Conservation (phyloP, 2,888 invertebrate genomes). For the Xylota sylvarum region DNA sequence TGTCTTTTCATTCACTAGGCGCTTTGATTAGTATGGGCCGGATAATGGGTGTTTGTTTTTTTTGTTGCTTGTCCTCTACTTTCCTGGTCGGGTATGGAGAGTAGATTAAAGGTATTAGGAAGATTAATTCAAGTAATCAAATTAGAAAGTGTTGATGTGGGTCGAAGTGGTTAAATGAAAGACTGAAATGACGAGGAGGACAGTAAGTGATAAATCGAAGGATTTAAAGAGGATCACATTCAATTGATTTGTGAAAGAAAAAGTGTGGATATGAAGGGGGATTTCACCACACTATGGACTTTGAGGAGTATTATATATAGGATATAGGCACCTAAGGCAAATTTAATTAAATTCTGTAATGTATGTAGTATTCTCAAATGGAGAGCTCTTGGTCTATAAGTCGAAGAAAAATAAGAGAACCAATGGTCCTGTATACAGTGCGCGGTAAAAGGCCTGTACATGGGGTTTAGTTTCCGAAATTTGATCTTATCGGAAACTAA, state of each 20-base stretch:
- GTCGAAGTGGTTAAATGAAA: slow-evolving; percentile 2
- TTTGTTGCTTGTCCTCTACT: not conserved
- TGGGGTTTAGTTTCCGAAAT: no score
- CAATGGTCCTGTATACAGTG: no score
- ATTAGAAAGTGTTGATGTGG: slow-evolving; percentile 41
- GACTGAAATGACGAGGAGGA: not conserved
- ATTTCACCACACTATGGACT: not conserved
- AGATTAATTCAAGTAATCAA: slow-evolving; percentile 45
- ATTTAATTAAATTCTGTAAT: no score
- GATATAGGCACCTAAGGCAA: no score
- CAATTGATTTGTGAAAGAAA: slow-evolving; percentile 9
- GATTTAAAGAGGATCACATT: slow-evolving; percentile 27
- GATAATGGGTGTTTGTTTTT: slow-evolving; percentile 11
- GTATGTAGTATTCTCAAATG: no score
- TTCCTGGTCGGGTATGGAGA: slow-evolving; percentile 14
- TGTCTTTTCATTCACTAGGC: slow-evolving; percentile 8
- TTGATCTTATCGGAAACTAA: no score
- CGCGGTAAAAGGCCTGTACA: no score
- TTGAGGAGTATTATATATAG: no score
- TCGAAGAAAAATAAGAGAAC: no score
- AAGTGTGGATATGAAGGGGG: not conserved
- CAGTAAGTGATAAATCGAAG: slow-evolving; percentile 5
- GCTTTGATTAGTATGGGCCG: not conserved
- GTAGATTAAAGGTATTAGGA: slow-evolving; percentile 27
- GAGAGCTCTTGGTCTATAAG: no score